Base-by-base conservation (phyloP, 2,888 invertebrate genomes). In the Mermis nigrescens region DNA sequence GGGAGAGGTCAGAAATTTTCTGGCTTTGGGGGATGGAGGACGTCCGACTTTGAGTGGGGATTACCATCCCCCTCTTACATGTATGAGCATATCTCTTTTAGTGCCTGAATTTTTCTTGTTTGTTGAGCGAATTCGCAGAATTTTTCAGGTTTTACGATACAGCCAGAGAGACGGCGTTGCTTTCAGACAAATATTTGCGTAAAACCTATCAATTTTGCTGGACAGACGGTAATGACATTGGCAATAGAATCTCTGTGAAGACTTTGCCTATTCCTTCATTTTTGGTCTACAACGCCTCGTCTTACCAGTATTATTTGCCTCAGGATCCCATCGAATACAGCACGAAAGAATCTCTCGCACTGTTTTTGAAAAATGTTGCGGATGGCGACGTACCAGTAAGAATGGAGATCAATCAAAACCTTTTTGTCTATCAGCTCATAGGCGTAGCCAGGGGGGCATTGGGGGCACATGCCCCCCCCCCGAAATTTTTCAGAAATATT, bases 211-310 rank as follows among this genome's bases (percentile, higher is more conserved):
- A 94, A 75, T 95, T 95, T 77, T 90, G 91, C 46, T 95, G 92
- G 92, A 82, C 89, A 74, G 88, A 86, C 0, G 84, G 82, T 64
- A 83, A 86, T 1, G 87, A 89, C 58, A 78, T 94, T 63, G 89
- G 88, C 15, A 92, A 91, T 76, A 87, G 85, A 59, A 89, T 95
- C 68, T 89, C 87, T 15, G 86, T 94, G 85, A 82, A 82, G 62
- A 81, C 83, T 63, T 75, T 89, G 65, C 81, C 83, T 0, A 78
- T 87, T 31, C 92, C 94, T 0, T 84, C 85, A 74, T 75, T 94
- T 58, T 77, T 95, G 58, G 88, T 94, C 1, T 80, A 95, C 57
- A 91, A 95, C 74, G 85, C 91, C 0, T 84, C 85, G 19, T 87
- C 89, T 1, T 86, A 86, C 73, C 85, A 90, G 71, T 91, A 90